Evolutionary conservation across 2,113 vertebrate genomes (phyloP), one percentile per base, ranked within the genome.

Genomic region (Boulengeromyrus knoepffleri): DNA sequence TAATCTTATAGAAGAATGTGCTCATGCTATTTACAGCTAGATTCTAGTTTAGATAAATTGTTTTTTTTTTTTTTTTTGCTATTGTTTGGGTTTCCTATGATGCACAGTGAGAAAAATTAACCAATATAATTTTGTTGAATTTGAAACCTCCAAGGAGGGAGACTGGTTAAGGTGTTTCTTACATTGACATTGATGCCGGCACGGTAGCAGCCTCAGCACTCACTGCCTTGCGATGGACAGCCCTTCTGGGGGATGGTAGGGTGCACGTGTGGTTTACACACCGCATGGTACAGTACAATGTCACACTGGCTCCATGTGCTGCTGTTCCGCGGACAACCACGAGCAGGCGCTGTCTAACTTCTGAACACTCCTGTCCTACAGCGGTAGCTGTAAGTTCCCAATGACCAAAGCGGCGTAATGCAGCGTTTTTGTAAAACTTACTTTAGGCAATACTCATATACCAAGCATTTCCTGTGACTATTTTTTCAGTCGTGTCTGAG

Each of bases 291-390:
- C 47, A 58, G 45, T 53, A 52, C 47, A 58, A 9, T 42, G 87
- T 7, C 19, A 42, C 53, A 62, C 31, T 7, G 49, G 19, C 56
- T 88, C 66, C 17, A 56, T 21, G 66, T 24, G 19, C 52, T 89
- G 89, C 89, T 58, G 62, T 93, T 91, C 91, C 89, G 31, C 91
- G 53, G 50, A 74, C 42, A 13, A 24, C 92, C 93, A 94, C 91
- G 84, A 45, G 92, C 42, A 50, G 92, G 92, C 88, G 89, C 90
- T 92, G 84, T 89, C n/a, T 53, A 45, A 62, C 91, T 80, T 91
- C 39, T 66, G 87, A 90, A 45, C 10, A 31, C 53, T 62, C 56
- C 80, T 31, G 39, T 62, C 56, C 52, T 31, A 52, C 53, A 42
- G 27, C 3, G 52, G 5, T 39, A 42, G 31, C 74, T 46, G 53